Conservation (phyloP, 2,113 vertebrate genomes). For the Neolamprologus sp. region DNA sequence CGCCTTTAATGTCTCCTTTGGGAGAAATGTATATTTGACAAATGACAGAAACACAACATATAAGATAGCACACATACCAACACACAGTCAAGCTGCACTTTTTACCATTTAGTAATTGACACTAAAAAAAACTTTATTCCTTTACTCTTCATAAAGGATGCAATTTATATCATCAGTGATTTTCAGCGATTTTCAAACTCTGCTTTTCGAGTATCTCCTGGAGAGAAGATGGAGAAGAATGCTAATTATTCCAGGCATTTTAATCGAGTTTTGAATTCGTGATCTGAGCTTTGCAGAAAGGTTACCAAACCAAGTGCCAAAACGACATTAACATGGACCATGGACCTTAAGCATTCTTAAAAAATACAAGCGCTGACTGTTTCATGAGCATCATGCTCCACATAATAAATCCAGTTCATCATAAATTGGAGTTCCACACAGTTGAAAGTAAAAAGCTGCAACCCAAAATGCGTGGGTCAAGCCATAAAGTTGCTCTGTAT, state of each 20-base stretch:
- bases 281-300: background rate
- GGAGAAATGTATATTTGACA: background rate
- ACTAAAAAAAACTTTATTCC: accelerated
- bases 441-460: background rate
- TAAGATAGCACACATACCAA: background rate
- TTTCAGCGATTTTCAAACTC: background rate
- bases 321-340: background rate
- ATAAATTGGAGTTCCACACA: background rate
- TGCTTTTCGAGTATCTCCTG: background rate
- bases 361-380: background rate
- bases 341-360: background rate
- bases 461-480: background rate
- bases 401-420: background rate
- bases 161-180: background rate
- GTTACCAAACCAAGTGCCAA: background rate
- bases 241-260: background rate
- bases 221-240: background rate
- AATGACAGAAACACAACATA: background rate
- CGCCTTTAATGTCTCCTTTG: background rate
- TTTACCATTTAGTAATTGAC: background rate
- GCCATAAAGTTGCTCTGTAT: background rate
- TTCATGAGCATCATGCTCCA: background rate
- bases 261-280: background rate
- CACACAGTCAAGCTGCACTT: background rate
- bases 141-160: background rate